These are phyloP conservation scores for Petrocephalus sullivani DNA, from an alignment of 2,797 vertebrate genomes.

Conservation along the genomic window DNA sequence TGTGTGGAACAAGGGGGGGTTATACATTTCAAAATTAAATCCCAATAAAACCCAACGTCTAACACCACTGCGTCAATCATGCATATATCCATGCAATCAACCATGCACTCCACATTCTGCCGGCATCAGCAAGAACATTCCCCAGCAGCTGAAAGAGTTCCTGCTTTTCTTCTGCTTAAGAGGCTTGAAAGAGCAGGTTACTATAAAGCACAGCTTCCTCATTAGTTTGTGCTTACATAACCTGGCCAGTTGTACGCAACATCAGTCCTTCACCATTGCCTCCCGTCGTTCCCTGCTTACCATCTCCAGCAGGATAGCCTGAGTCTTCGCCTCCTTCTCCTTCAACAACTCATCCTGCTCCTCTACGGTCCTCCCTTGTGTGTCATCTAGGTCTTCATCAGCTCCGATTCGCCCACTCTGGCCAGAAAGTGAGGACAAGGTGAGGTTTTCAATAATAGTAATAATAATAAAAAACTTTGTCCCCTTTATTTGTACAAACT, in stretches of 20 bases:
- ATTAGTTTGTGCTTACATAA: not conserved
- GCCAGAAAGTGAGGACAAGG: slow-evolving; percentile 21
- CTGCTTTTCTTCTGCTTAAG: not conserved
- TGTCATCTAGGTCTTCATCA: slow-evolving; percentile 85
- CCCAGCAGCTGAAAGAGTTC: not conserved
- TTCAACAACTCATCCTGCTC: slow-evolving; percentile 85
- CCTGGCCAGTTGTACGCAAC: not conserved
- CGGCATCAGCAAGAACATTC: not conserved
- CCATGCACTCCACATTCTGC: not conserved
- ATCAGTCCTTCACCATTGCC: not conserved
- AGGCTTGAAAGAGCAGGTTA: not conserved
- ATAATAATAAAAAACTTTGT: too few species aligned
- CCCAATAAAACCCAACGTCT: not conserved
- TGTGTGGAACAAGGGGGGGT: slow-evolving; percentile 26
- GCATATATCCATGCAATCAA: not conserved
- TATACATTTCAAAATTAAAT: not conserved
- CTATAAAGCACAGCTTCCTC: not conserved
- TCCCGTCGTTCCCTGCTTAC: slow-evolving; percentile 54
- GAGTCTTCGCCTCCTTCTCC: slow-evolving; percentile 92
- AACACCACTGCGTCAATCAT: not conserved
- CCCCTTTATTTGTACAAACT: too few species aligned
- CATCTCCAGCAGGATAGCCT: slow-evolving; percentile 95
- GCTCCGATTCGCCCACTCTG: slow-evolving; percentile 96
- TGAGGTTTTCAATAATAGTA: not conserved
- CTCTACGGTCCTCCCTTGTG: slow-evolving; percentile 73